Evolutionary conservation across 2,888 invertebrate genomes (phyloP).

Genomic region (Notodromas monacha): DNA sequence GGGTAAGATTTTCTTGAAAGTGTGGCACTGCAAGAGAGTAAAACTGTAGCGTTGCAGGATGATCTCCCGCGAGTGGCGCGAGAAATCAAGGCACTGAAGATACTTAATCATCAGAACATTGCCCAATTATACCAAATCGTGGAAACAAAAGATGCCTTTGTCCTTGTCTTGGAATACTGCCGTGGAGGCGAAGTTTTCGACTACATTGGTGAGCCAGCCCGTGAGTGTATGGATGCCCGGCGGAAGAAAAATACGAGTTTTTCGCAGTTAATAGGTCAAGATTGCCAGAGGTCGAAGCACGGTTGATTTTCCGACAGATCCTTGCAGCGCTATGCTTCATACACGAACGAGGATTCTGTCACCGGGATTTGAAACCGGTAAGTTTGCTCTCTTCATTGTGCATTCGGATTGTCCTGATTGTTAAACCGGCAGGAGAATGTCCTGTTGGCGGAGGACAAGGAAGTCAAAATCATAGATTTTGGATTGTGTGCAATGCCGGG

Average conservation of each 20-base stretch:
- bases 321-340: constrained; percentile 41
- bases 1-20: constrained; percentile 19
- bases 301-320: constrained; percentile 42
- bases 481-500: constrained; percentile 40
- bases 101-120: constrained; percentile 33
- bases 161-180: constrained; percentile 46
- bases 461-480: constrained; percentile 46
- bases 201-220: constrained; percentile 34
- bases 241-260: too few relatives aligned
- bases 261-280: constrained; percentile 29
- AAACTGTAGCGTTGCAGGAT: constrained; percentile 19
- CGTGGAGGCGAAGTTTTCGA: constrained; percentile 52
- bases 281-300: constrained; percentile 32
- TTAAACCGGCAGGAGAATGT: constrained; percentile 30
- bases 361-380: constrained; percentile 49
- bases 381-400: constrained; percentile 12
- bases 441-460: constrained; percentile 33
- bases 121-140: constrained; percentile 43
- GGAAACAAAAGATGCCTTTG: constrained; percentile 36
- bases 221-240: too few relatives aligned
- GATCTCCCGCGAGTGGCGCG: constrained; percentile 33
- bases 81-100: constrained; percentile 37
- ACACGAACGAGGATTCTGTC: constrained; percentile 38
- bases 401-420: neutral
- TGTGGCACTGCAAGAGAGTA: neutral